Evolutionary conservation across 2,113 vertebrate genomes (phyloP), one percentile per base, ranked within the genome.

Genomic region (Heteronetta atricapilla): DNA sequence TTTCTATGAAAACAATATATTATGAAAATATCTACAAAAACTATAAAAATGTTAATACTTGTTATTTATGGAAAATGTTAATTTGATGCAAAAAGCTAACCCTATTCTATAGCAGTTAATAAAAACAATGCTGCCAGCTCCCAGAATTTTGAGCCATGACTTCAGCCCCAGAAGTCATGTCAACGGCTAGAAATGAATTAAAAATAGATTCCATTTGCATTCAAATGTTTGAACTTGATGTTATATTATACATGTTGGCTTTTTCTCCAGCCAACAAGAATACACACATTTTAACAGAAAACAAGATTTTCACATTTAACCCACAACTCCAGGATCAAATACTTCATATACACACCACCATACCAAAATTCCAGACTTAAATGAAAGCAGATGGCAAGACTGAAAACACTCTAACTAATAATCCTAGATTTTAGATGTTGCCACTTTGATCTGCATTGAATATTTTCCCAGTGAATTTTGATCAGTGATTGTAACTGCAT

Each of bases 391-490:
- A 86, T 93, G 78, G 85, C 44, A 88, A 89, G 91, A 91, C 50
- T 79, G 88, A 95, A 82, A 68, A 34, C 56, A 42, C 22, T 75
- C 25, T 75, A 29, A 64, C 22, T 89, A 86, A 91, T 88, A 70
- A 81, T 68, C 79, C 68, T 64, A 64, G 69, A 70, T 73, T 88
- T 84, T 91, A 83, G 63, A 69, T 86, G 46, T 62, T 91, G 42
- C 42, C 46, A 29, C 82, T 88, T 86, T 83, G 68, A 86, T 83
- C 80, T 67, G 40, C 60, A 36, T n/a, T 75, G 82, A 95, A 83
- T 90, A 90, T 88, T 90, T 94, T 95, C 70, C 58, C 76, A 84
- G 6, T 81, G 79, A 95, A 95, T 95, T 93, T 83, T 96, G 83
- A 86, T 93, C 90, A 75, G 38, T 91, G 68, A 86, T 93, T 90